A percentile compares a stretch with the other conserved stretches of the same genome.
Conservation (phyloP, 2,888 invertebrate species). For the Cephus runcator region DNA sequence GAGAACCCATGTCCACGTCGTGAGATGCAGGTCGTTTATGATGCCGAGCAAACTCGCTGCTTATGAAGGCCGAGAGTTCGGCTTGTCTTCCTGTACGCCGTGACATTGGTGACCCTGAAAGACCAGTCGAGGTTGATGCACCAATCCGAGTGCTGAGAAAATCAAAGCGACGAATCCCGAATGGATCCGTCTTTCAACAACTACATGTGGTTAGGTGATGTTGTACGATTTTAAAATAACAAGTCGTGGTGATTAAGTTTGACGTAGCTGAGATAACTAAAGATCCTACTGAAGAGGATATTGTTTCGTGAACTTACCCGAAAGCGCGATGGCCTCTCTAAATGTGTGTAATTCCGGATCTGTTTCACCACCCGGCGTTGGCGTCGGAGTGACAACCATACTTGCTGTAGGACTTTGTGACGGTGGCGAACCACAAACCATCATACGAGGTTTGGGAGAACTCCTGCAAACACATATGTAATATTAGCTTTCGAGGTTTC, state of each 20-base stretch:
- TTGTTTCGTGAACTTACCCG: constrained; percentile 60
- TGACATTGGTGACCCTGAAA: constrained; percentile 63
- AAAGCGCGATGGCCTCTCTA: constrained; percentile 77
- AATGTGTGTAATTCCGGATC: constrained; percentile 79
- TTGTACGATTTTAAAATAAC: too few species aligned
- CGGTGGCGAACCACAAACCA: constrained; percentile 61
- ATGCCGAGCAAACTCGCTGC: constrained; percentile 79
- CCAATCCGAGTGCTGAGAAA: too few species aligned
- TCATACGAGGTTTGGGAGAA: constrained; percentile 68
- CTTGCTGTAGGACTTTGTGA: constrained; percentile 66
- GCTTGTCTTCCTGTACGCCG: constrained; percentile 66
- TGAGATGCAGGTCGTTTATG: constrained; percentile 77
- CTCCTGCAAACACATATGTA: constrained; percentile 53
- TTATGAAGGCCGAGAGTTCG: constrained; percentile 79
- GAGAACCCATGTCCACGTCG: constrained; percentile 82
- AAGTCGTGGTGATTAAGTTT: too few species aligned
- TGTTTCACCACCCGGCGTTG: constrained; percentile 61
- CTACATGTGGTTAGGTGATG: too few species aligned
- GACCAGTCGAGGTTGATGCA: not conserved
- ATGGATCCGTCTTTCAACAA: too few species aligned
- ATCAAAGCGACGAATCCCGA: too few species aligned
- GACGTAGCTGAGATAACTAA: too few species aligned
- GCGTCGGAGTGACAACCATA: constrained; percentile 62
- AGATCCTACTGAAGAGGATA: too few species aligned
- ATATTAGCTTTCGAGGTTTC: too few species aligned